Conservation (phyloP, 2,888 invertebrate genomes). For the Hybos culiciformis region DNA sequence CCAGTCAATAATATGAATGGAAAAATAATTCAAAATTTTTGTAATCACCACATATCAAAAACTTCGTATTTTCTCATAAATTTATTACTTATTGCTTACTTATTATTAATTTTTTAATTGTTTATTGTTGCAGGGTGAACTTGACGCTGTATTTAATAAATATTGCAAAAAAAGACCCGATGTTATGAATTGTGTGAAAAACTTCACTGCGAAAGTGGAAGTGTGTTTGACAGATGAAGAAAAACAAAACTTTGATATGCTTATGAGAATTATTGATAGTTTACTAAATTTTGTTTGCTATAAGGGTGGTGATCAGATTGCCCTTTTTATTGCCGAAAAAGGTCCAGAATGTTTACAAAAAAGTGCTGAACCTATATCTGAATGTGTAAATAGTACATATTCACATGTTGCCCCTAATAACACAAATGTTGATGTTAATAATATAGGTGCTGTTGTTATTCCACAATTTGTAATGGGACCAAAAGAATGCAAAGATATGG, state of each 20-base stretch:
- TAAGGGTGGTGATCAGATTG: conserved; percentile 71
- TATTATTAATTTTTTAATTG: too few species aligned
- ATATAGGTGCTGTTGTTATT: too few species aligned
- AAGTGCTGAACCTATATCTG: conserved; percentile 44
- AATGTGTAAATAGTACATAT: conserved; percentile 50
- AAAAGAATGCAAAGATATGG: conserved; percentile 31
- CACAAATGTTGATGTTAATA: conserved; percentile 17
- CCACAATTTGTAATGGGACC: conserved; percentile 48
- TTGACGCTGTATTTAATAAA: conserved; percentile 57
- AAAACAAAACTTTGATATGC: conserved; percentile 43
- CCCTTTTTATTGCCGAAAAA: conserved; percentile 68
- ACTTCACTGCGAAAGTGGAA: conserved; percentile 41
- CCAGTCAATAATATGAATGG: too few species aligned
- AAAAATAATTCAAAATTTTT: too few species aligned
- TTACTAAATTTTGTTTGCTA: conserved; percentile 60
- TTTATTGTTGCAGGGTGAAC: conserved; percentile 45
- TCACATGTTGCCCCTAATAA: conserved; percentile 38
- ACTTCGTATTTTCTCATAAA: too few species aligned
- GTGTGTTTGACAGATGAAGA: conserved; percentile 52
- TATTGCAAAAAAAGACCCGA: conserved; percentile 48
- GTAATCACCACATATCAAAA: too few species aligned
- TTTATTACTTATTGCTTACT: too few species aligned
- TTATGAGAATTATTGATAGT: conserved; percentile 54
- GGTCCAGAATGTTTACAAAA: conserved; percentile 59
- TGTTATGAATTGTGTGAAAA: conserved; percentile 42